These are phyloP conservation scores for Zaprionus gabonicus DNA, from an alignment of 1,140 invertebrate genomes.

Conservation along the genomic window DNA sequence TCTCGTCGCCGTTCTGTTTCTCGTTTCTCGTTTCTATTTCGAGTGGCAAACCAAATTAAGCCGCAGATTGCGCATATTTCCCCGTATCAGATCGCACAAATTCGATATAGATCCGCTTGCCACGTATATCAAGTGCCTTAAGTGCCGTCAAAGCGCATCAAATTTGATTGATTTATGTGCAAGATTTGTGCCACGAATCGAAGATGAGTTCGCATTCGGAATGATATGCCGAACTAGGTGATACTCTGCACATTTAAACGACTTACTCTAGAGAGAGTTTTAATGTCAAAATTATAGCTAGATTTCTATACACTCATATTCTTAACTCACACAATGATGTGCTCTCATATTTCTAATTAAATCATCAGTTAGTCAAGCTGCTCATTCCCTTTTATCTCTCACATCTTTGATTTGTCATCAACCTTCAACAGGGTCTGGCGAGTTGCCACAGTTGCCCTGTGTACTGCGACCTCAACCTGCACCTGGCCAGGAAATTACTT, in stretches of 20 bases:
- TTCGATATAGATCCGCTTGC: constrained; percentile 3
- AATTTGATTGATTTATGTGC: not conserved
- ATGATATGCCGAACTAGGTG: too few species aligned
- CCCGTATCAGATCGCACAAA: constrained; percentile 16
- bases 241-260: not conserved
- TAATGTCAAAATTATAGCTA: too few species aligned
- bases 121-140: not conserved
- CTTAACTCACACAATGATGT: too few species aligned
- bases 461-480: not conserved
- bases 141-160: constrained; percentile 5
- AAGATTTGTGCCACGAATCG: not conserved
- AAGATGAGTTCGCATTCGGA: not conserved
- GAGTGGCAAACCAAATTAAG: not conserved
- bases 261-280: too few species aligned
- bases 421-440: too few species aligned
- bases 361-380: not conserved
- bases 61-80: constrained; percentile 2
- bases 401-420: not conserved
- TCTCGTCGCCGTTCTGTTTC: constrained; percentile 7
- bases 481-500: not conserved
- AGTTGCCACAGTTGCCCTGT: not conserved
- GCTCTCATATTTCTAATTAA: not conserved
- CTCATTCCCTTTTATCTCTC: too few species aligned
- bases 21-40: not conserved
- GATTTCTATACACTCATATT: too few species aligned